Percentiles rank a stretch among this genome's conserved stretches.
These are phyloP conservation scores for Eurytoma californica DNA, from an alignment of 2,888 invertebrate genomes.

Conservation along the genomic window DNA sequence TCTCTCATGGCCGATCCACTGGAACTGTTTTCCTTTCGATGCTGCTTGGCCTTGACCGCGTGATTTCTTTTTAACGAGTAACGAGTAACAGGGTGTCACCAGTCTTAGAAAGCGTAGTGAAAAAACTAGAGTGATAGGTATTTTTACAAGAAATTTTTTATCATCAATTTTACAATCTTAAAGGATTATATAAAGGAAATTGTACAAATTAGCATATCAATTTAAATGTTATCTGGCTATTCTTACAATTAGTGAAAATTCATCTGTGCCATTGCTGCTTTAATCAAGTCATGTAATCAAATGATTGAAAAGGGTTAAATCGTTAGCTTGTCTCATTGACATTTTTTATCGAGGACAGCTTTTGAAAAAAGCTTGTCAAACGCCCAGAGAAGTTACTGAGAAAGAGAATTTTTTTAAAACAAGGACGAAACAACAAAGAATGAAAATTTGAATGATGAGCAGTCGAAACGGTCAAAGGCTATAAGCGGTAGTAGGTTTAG, in stretches of 20 bases:
- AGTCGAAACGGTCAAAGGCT: constrained; percentile 56
- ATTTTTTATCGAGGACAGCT: no score
- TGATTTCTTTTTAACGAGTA: neutral
- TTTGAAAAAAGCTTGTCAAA: no score
- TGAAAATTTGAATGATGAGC: no score
- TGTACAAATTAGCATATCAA: constrained; percentile 40
- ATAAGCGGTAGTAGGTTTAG: constrained; percentile 65
- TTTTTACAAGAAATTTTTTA: constrained; percentile 43
- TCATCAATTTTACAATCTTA: neutral
- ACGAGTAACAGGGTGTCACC: constrained; percentile 39
- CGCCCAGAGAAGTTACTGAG: no score
- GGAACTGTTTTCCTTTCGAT: constrained; percentile 17
- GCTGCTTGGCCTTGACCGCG: constrained; percentile 36
- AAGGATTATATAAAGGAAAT: constrained; percentile 4
- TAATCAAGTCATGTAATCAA: neutral
- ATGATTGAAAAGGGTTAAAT: no score
- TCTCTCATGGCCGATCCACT: constrained; percentile 30
- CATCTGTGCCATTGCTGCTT: neutral
- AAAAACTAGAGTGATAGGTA: constrained; percentile 45
- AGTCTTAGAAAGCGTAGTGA: constrained; percentile 2
- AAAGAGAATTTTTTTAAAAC: no score
- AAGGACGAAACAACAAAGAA: no score
- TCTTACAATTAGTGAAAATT: neutral
- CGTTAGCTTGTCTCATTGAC: no score
- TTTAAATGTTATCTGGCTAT: neutral